Conservation (phyloP, 2,888 invertebrate species). For the Catocala sponsa region DNA sequence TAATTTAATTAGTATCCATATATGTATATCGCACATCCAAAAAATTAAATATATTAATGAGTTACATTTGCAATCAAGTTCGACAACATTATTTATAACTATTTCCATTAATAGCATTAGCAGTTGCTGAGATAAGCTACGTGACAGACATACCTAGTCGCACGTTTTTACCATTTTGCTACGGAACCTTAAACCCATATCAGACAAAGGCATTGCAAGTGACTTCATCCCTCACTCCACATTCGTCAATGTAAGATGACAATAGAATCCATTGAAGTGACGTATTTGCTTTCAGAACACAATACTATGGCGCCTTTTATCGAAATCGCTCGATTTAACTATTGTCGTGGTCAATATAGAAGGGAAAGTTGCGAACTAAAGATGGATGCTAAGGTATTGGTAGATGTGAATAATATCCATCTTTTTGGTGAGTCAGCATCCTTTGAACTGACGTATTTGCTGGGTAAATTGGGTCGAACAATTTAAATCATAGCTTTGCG, state of each 20-base stretch:
- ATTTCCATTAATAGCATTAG: too few species aligned
- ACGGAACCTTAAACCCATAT: not conserved
- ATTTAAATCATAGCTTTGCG: too few species aligned
- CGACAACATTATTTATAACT: too few species aligned
- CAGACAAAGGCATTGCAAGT: constrained; percentile 5
- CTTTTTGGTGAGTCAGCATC: too few species aligned
- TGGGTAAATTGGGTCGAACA: not conserved
- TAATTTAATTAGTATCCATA: too few species aligned
- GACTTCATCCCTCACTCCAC: not conserved
- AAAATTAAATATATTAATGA: too few species aligned
- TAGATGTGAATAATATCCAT: not conserved
- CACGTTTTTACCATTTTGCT: too few species aligned
- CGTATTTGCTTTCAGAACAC: constrained; percentile 38
- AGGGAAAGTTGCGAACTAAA: not conserved
- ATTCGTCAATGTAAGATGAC: constrained; percentile 44
- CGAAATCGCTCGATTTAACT: constrained; percentile 6
- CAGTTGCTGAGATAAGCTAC: too few species aligned
- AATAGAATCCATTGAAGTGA: constrained; percentile 38
- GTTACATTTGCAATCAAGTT: too few species aligned
- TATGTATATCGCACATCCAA: too few species aligned
- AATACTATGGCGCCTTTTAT: constrained; percentile 9
- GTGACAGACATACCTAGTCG: too few species aligned
- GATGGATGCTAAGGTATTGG: not conserved
- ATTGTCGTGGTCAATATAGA: constrained; percentile 3
- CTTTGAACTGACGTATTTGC: too few species aligned